phyloP scores from a whole-genome alignment of 1,140 invertebrate species.

The Stegodyphus mimosarum region DNA sequence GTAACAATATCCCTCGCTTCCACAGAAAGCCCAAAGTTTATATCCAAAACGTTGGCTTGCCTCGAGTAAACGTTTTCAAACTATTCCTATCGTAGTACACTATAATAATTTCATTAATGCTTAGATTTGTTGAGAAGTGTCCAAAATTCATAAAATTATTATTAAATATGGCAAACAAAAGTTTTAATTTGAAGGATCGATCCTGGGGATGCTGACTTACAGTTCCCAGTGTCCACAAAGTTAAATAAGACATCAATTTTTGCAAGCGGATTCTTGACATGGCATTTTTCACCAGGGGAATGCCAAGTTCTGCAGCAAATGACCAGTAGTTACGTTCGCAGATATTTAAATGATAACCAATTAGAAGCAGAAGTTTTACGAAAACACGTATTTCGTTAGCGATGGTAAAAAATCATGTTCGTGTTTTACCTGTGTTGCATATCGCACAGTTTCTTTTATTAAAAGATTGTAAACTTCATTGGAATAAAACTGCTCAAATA shows the following conservation, averaged over 20 bases:
- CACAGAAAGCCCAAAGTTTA: slow-evolving; percentile 10
- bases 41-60: neutral
- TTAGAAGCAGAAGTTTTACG: neutral
- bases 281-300: neutral
- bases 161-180: slow-evolving; percentile 20
- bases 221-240: slow-evolving; percentile 13
- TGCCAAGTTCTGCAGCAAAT: neutral
- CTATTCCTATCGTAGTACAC: slow-evolving; percentile 26
- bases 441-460: neutral
- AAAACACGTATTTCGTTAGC: neutral
- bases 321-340: neutral
- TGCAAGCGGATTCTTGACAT: slow-evolving; percentile 19
- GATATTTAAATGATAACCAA: neutral
- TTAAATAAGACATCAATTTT: slow-evolving; percentile 26
- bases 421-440: neutral
- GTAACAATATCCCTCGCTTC: slow-evolving; percentile 19
- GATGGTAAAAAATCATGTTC: neutral
- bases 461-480: neutral
- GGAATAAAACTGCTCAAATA: neutral
- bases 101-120: slow-evolving; percentile 35
- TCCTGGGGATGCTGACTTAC: slow-evolving; percentile 28
- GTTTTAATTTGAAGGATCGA: slow-evolving; percentile 25
- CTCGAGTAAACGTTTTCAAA: neutral
- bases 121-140: slow-evolving; percentile 22
- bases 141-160: slow-evolving; percentile 23